These are phyloP conservation scores for Bursaphelenchus mucronatus DNA, from an alignment of 1,140 invertebrate species.

Conservation along the genomic window DNA sequence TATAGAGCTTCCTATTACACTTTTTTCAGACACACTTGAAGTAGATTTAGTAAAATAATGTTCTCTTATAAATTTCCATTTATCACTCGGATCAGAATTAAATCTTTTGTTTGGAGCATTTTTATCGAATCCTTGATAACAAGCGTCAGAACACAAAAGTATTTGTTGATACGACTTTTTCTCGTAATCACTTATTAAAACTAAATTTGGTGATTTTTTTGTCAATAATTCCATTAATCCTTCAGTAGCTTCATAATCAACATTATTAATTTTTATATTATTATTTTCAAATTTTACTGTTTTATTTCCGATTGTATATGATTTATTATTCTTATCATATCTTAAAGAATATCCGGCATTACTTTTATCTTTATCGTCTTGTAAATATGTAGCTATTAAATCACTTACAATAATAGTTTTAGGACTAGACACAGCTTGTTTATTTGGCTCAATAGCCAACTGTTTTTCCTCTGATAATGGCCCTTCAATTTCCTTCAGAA, in stretches of 20 bases:
- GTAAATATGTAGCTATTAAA: constrained; percentile 32
- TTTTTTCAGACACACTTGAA: constrained; percentile 25
- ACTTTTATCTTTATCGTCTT: no score
- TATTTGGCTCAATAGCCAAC: not conserved
- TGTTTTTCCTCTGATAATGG: constrained; percentile 15
- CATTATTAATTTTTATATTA: constrained; percentile 27
- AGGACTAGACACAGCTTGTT: not conserved
- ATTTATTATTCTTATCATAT: constrained; percentile 26
- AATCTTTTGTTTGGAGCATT: no score
- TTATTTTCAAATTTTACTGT: constrained; percentile 26
- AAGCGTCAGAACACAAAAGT: constrained; percentile 25
- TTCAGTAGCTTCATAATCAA: constrained; percentile 25
- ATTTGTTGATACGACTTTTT: constrained; percentile 36
- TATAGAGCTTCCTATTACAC: constrained; percentile 23
- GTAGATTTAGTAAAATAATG: constrained; percentile 26
- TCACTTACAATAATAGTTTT: constrained; percentile 24
- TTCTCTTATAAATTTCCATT: no score
- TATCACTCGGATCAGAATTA: no score
- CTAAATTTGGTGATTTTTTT: constrained; percentile 33
- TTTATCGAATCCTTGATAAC: constrained; percentile 34
- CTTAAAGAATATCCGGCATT: constrained; percentile 35
- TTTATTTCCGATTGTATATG: constrained; percentile 36
- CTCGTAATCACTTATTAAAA: constrained; percentile 29
- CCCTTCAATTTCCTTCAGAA: no score
- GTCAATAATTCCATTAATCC: constrained; percentile 37